A percentile compares a stretch with the other conserved stretches of the same genome.
Evolutionary conservation across 2,797 vertebrate genomes (phyloP).

Genomic region (Leptodactylus fallax): DNA sequence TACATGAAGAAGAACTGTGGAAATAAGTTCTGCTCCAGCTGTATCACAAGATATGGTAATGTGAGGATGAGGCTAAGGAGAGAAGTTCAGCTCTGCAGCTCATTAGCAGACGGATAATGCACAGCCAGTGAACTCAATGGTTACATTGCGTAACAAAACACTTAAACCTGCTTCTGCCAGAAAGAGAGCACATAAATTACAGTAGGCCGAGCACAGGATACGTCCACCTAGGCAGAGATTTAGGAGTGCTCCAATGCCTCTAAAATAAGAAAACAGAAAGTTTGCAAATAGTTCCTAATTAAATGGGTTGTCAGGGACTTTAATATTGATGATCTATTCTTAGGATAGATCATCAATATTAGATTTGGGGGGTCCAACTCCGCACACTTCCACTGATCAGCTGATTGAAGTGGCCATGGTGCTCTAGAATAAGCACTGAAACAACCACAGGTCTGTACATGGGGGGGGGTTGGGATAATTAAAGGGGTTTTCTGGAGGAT

Average conservation of each 20-base stretch:
- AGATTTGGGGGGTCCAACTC: too few species aligned
- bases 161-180: constrained; percentile 3
- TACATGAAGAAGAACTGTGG: background rate
- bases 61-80: background rate
- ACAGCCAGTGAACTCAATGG: background rate
- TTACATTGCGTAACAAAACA: background rate
- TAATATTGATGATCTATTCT: too few species aligned
- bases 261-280: background rate
- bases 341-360: too few species aligned
- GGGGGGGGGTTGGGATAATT: too few species aligned
- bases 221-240: background rate
- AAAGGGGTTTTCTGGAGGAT: too few species aligned
- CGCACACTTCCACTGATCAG: too few species aligned
- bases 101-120: background rate
- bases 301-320: too few species aligned
- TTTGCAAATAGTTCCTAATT: background rate
- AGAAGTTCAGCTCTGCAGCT: background rate
- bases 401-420: too few species aligned
- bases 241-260: too few species aligned
- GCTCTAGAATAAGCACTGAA: too few species aligned
- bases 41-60: background rate
- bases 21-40: background rate
- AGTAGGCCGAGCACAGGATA: background rate
- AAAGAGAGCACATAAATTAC: background rate
- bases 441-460: too few species aligned